These are phyloP conservation scores for Nettapus auritus DNA, from an alignment of 2,113 vertebrate genomes.

Conservation along the genomic window DNA sequence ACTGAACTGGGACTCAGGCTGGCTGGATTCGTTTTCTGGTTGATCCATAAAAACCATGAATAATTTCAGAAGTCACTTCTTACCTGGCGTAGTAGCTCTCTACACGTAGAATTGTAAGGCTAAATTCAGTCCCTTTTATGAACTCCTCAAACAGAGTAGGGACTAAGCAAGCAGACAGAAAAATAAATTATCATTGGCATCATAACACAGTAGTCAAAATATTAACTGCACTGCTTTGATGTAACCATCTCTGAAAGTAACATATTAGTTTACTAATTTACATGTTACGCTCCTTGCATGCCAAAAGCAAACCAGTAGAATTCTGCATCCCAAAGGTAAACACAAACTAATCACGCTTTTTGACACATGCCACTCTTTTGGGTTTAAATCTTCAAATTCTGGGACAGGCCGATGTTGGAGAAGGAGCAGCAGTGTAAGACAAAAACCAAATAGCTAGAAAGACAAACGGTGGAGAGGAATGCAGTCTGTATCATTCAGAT, in stretches of 20 bases:
- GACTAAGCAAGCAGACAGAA: not conserved
- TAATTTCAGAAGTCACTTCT: not conserved
- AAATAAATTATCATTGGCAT: not conserved
- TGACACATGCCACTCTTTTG: not conserved
- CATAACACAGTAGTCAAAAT: not conserved
- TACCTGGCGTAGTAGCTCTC: not conserved
- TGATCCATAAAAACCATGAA: not conserved
- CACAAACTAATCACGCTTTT: not conserved
- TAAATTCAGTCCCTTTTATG: not conserved
- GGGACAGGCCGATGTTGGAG: not conserved
- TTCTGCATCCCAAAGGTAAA: not conserved
- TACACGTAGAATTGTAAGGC: not conserved
- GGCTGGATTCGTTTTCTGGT: not conserved
- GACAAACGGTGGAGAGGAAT: not conserved
- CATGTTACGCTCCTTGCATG: not conserved
- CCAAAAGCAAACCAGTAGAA: not conserved
- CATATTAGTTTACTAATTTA: not conserved
- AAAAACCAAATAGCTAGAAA: not conserved
- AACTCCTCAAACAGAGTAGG: not conserved
- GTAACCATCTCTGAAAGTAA: not conserved
- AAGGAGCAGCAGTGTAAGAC: not conserved
- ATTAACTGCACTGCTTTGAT: not conserved
- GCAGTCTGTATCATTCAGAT: not conserved
- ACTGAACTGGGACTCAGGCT: not conserved
- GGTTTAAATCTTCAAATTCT: not conserved